Conservation (phyloP, 2,888 invertebrate genomes). For the Disparrhopalites patrizii region DNA sequence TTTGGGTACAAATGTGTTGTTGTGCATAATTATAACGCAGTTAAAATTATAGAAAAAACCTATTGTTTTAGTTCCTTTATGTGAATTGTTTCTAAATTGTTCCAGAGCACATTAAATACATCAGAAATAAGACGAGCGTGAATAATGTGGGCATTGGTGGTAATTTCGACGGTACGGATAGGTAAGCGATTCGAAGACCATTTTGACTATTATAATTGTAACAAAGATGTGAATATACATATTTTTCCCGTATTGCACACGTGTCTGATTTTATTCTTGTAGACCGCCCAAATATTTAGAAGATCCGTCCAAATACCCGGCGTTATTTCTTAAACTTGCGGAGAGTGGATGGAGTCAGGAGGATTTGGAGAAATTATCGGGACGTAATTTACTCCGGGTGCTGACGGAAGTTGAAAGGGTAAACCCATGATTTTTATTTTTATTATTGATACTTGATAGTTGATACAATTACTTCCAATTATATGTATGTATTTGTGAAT, state of each 20-base stretch:
- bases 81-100: neutral
- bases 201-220: neutral
- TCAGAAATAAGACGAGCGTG: slow-evolving; percentile 33
- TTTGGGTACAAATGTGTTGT: neutral
- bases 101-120: slow-evolving; percentile 44
- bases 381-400: slow-evolving; percentile 50
- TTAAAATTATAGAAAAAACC: neutral
- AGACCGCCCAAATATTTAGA: slow-evolving; percentile 50
- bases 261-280: neutral
- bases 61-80: too few relatives aligned
- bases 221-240: too few relatives aligned
- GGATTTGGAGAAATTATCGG: slow-evolving; percentile 50
- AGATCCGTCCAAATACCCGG: slow-evolving; percentile 50
- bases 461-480: too few relatives aligned
- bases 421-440: neutral
- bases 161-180: slow-evolving; percentile 41
- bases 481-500: too few relatives aligned
- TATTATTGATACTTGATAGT: neutral
- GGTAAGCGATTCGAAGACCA: slow-evolving; percentile 22
- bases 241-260: neutral
- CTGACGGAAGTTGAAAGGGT: slow-evolving; percentile 42
- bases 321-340: slow-evolving; percentile 49
- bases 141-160: slow-evolving; percentile 46
- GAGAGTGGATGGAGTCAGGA: slow-evolving; percentile 49
- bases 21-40: neutral